These are phyloP conservation scores for Malurus splendens DNA, from an alignment of 2,797 vertebrate species.

Conservation along the genomic window DNA sequence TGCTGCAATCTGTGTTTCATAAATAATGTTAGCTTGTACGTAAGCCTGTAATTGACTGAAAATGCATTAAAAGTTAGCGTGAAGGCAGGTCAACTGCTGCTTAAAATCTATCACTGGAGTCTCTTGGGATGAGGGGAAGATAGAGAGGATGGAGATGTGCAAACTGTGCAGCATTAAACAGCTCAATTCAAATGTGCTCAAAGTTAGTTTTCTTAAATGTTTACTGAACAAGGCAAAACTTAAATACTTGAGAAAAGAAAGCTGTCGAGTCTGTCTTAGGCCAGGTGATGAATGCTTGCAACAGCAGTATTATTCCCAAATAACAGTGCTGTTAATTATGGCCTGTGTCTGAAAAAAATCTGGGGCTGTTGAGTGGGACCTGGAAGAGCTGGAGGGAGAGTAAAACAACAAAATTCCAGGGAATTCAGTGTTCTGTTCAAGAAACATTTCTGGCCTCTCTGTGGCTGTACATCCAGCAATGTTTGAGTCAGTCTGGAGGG, in stretches of 20 bases:
- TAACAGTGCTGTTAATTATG: background rate
- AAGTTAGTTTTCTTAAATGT: background rate
- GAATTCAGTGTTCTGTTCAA: background rate
- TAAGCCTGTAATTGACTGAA: constrained; percentile 20
- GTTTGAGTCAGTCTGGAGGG: background rate
- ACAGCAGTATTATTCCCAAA: background rate
- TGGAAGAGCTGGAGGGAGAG: background rate
- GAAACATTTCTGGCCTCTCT: background rate
- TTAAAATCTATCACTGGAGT: background rate
- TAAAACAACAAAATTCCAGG: constrained; percentile 18
- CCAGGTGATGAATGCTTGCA: background rate
- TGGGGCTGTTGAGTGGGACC: constrained; percentile 1
- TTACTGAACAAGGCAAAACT: background rate
- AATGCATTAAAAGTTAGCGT: background rate
- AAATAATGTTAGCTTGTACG: background rate
- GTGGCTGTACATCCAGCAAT: background rate
- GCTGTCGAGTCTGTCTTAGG: background rate
- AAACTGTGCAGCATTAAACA: background rate
- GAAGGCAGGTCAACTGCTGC: background rate
- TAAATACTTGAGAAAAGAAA: background rate
- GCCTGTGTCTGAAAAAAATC: background rate
- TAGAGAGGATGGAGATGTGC: background rate
- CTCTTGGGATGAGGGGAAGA: background rate
- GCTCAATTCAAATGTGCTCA: rapidly evolving
- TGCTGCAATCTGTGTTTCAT: background rate